Conservation (phyloP, 1,140 invertebrate species). For the Apis florea region DNA sequence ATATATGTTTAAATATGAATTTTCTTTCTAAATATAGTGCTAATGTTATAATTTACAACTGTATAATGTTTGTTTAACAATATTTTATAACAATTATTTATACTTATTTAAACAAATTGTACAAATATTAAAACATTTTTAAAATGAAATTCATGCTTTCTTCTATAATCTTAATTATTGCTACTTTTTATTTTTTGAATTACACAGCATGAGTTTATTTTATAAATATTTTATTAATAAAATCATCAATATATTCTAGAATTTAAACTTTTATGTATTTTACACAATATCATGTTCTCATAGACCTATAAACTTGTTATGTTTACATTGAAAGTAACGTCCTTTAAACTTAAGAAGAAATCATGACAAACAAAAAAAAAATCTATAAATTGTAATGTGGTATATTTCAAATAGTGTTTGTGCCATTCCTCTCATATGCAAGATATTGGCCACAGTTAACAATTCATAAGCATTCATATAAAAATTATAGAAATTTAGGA, state of each 20-base stretch:
- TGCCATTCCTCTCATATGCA: constrained; percentile 42
- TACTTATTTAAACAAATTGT: constrained; percentile 16
- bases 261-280: constrained; percentile 3
- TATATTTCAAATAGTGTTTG: constrained; percentile 51
- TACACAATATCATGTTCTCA: constrained; percentile 13
- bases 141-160: neutral
- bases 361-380: constrained; percentile 28
- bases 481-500: constrained; percentile 51
- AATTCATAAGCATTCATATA: constrained; percentile 18
- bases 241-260: neutral
- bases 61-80: constrained; percentile 17
- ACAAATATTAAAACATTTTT: constrained; percentile 21
- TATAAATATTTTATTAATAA: constrained; percentile 17
- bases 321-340: constrained; percentile 9
- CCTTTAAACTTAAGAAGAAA: constrained; percentile 33
- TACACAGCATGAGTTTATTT: constrained; percentile 2
- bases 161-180: constrained; percentile 4
- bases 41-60: constrained; percentile 16
- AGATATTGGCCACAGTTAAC: constrained; percentile 46
- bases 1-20: neutral
- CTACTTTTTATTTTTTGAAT: constrained; percentile 7
- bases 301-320: constrained; percentile 2
- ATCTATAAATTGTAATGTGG: constrained; percentile 43
- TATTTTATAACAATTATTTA: constrained; percentile 2
- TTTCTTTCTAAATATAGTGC: constrained; percentile 5